Conservation (phyloP, 2,797 vertebrate genomes). For the Loriculus beryllinus region DNA sequence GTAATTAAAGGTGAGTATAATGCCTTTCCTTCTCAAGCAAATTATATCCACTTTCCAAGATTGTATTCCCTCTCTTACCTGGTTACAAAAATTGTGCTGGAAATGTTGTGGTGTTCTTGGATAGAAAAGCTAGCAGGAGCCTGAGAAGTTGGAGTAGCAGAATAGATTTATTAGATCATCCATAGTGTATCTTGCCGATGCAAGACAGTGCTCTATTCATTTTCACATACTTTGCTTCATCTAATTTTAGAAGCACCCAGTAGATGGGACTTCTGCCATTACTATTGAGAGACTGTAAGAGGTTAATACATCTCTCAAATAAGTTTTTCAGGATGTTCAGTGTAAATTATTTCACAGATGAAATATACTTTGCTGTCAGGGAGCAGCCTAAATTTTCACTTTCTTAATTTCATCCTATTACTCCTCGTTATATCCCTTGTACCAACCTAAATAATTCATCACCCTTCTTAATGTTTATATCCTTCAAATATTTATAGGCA, state of each 20-base stretch:
- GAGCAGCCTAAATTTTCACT: slow-evolving; percentile 48
- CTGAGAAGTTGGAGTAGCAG: not conserved
- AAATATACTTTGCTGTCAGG: slow-evolving; percentile 40
- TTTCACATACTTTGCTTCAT: not conserved
- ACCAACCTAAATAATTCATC: slow-evolving; percentile 67
- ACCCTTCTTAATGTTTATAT: slow-evolving; percentile 65
- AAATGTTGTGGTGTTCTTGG: not conserved
- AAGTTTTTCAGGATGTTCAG: slow-evolving; percentile 10
- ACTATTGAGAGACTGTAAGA: not conserved
- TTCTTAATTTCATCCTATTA: slow-evolving; percentile 64
- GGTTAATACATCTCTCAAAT: not conserved
- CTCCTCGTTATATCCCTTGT: slow-evolving; percentile 53
- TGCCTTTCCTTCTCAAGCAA: not conserved
- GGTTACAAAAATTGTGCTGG: not conserved
- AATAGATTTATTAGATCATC: not conserved
- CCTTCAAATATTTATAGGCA: slow-evolving; percentile 71
- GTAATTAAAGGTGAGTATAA: not conserved
- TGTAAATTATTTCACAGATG: slow-evolving; percentile 57
- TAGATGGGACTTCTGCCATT: not conserved
- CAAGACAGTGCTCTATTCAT: not conserved
- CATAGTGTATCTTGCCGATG: not conserved
- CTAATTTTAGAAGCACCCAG: not conserved
- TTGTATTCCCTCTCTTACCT: not conserved
- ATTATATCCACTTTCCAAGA: not conserved
- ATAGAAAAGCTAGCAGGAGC: not conserved